Conservation (phyloP, 2,888 invertebrate species). For the Macrosiphum euphorbiae region DNA sequence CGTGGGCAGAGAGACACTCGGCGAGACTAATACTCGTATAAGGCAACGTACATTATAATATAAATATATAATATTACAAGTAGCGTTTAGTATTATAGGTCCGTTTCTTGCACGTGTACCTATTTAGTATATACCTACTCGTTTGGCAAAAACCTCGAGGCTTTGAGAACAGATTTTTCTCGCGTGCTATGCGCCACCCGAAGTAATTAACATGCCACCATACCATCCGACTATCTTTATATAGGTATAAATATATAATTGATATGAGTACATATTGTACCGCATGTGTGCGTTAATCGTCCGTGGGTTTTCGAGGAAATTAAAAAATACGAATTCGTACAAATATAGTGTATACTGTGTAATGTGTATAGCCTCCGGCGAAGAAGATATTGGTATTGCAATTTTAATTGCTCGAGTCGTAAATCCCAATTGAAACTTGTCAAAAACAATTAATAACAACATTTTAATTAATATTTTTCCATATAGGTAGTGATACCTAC, state of each 20-base stretch:
- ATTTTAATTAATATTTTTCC: not conserved
- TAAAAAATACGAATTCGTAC: not conserved
- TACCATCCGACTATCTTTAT: not conserved
- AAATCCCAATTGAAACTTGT: slow-evolving; percentile 23
- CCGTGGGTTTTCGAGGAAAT: slow-evolving; percentile 33
- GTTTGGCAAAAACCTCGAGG: slow-evolving; percentile 13
- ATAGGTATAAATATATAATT: not conserved
- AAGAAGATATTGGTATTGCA: not conserved
- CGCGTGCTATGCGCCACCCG: not conserved
- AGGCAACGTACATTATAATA: not conserved
- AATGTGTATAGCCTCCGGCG: not conserved
- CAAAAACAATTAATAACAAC: slow-evolving; percentile 9
- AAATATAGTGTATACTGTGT: not conserved
- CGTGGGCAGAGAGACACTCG: slow-evolving; percentile 33
- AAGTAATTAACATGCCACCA: not conserved
- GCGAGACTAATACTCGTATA: slow-evolving; percentile 1
- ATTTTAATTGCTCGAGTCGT: slow-evolving; percentile 1
- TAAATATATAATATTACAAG: slow-evolving; percentile 11
- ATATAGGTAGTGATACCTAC: not conserved
- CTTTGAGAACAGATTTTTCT: not conserved
- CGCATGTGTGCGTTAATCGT: not conserved
- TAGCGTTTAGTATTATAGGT: slow-evolving; percentile 8
- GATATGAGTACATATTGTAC: not conserved
- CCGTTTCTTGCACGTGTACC: not conserved
- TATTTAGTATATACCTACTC: slow-evolving; percentile 21